These are phyloP conservation scores for Uloborus plumipes DNA, from an alignment of 2,888 invertebrate genomes.

Conservation along the genomic window DNA sequence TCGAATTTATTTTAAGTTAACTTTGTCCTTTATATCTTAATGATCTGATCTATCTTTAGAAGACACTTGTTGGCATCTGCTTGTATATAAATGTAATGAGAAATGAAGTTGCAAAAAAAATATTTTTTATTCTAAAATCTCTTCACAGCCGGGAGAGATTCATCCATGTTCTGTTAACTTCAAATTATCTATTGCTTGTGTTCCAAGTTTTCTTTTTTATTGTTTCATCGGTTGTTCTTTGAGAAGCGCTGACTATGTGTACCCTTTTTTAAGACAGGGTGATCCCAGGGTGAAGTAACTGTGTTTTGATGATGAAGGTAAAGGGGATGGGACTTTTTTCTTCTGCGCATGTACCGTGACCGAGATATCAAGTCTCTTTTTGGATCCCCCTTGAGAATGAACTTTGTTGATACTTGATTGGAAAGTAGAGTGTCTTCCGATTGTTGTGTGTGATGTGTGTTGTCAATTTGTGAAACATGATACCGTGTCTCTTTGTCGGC, in stretches of 20 bases:
- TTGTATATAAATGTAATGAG: constrained; percentile 41
- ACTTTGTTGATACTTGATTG: constrained; percentile 56
- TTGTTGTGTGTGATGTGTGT: constrained; percentile 50
- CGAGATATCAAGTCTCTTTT: constrained; percentile 49
- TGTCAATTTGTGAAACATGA: constrained; percentile 55
- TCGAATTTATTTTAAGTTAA: constrained; percentile 36
- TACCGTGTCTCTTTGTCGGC: constrained; percentile 49
- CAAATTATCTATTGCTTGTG: constrained; percentile 33
- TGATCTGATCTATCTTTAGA: constrained; percentile 53
- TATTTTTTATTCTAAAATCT: constrained; percentile 17
- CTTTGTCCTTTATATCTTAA: constrained; percentile 42
- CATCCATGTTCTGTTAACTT: constrained; percentile 21
- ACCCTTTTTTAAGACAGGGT: constrained; percentile 49
- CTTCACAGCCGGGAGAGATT: constrained; percentile 20
- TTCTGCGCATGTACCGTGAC: constrained; percentile 65
- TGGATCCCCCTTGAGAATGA: constrained; percentile 41
- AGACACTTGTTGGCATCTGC: constrained; percentile 48
- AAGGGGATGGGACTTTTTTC: constrained; percentile 54
- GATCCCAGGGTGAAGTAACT: constrained; percentile 53
- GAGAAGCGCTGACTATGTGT: constrained; percentile 54
- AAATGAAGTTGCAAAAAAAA: constrained; percentile 21
- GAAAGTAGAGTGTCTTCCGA: constrained; percentile 37
- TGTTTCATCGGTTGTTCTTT: constrained; percentile 5
- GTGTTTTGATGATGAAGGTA: constrained; percentile 55
- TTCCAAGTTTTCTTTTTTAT: constrained; percentile 49